A percentile compares a stretch with the other conserved stretches of the same genome.
Conservation (phyloP, 2,888 invertebrate species). For the Tachina grossa region DNA sequence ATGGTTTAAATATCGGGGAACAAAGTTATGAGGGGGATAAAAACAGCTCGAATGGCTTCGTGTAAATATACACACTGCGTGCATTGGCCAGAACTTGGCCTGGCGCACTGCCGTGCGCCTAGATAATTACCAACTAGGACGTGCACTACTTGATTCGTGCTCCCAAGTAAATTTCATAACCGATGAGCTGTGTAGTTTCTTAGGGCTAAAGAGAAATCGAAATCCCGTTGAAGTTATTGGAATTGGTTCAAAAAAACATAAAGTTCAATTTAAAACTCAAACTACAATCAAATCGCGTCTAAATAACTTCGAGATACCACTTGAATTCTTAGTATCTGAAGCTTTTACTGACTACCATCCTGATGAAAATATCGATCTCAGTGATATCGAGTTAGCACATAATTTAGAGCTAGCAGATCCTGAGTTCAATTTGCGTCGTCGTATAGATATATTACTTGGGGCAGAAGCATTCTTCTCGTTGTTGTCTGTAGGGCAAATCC, state of each 20-base stretch:
- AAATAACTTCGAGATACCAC: too few species aligned
- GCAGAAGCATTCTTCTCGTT: constrained; percentile 57
- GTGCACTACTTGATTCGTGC: too few species aligned
- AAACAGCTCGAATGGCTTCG: too few species aligned
- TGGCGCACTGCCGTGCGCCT: too few species aligned
- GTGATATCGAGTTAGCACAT: constrained; percentile 8
- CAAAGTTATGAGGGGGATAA: too few species aligned
- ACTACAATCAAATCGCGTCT: constrained; percentile 46
- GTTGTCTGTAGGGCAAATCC: constrained; percentile 33
- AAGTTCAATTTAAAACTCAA: constrained; percentile 39
- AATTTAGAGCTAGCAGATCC: constrained; percentile 66
- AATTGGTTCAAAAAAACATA: constrained; percentile 25
- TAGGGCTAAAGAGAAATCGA: constrained; percentile 10
- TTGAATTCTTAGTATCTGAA: too few species aligned
- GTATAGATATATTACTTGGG: constrained; percentile 53
- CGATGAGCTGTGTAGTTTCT: background rate
- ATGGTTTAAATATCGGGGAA: too few species aligned
- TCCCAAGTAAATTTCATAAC: too few species aligned
- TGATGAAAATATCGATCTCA: constrained; percentile 34
- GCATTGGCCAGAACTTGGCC: too few species aligned
- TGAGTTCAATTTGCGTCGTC: constrained; percentile 46
- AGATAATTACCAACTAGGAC: too few species aligned
- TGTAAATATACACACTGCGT: too few species aligned
- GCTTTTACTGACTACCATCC: constrained; percentile 53
- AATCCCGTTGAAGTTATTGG: constrained; percentile 34